A percentile compares a stretch with the other conserved stretches of the same genome.
These are phyloP conservation scores for Phyllotreta striolata DNA, from an alignment of 2,888 invertebrate genomes.

Conservation along the genomic window DNA sequence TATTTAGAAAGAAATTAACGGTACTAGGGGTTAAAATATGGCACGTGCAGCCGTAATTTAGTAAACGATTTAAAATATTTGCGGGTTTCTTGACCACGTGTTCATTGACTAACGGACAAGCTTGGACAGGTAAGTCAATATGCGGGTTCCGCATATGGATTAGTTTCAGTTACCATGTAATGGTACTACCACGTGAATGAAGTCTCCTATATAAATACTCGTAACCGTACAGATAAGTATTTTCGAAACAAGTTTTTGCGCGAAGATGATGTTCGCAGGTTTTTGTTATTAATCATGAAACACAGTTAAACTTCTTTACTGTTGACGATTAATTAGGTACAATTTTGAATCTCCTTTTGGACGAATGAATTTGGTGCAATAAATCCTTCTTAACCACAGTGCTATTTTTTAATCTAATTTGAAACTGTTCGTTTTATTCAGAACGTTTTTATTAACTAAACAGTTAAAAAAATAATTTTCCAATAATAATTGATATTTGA, in stretches of 20 bases:
- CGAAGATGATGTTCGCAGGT: background rate
- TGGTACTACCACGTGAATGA: slow-evolving; percentile 16
- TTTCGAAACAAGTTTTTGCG: slow-evolving; percentile 11
- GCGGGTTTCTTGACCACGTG: slow-evolving; percentile 32
- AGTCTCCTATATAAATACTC: slow-evolving; percentile 6
- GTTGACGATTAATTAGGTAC: no score
- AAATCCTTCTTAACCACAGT: no score
- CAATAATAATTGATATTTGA: no score
- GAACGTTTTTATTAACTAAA: no score
- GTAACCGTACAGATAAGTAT: slow-evolving; percentile 1
- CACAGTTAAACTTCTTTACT: no score
- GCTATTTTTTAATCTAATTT: no score
- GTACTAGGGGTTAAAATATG: slow-evolving; percentile 19
- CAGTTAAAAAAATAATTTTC: no score
- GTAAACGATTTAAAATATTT: slow-evolving; percentile 34
- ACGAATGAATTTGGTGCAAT: no score
- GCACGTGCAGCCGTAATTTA: slow-evolving; percentile 32
- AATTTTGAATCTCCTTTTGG: no score
- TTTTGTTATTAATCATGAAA: no score
- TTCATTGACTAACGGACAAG: slow-evolving; percentile 34
- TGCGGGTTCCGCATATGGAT: slow-evolving; percentile 35
- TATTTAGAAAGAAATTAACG: slow-evolving; percentile 26
- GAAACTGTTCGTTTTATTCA: no score
- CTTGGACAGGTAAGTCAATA: slow-evolving; percentile 36
- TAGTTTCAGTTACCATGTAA: slow-evolving; percentile 31